Percentiles rank a stretch among this genome's conserved stretches.
These are phyloP conservation scores for Melanotus villosus DNA, from an alignment of 2,888 invertebrate species.

Conservation along the genomic window DNA sequence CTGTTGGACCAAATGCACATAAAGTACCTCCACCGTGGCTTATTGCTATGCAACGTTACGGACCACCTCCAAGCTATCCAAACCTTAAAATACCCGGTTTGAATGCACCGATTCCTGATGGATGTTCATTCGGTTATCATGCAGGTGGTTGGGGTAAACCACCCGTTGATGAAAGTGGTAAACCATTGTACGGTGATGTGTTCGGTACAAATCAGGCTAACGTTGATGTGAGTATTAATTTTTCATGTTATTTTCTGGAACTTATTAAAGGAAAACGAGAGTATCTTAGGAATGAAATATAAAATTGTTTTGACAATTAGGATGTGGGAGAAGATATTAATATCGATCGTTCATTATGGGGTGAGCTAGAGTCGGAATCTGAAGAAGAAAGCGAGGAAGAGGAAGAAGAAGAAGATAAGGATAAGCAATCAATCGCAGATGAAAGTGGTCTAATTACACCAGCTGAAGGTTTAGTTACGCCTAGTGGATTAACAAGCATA, in stretches of 20 bases:
- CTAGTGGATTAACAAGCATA: constrained; percentile 91
- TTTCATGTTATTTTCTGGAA: too few relatives aligned
- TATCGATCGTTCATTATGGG: constrained; percentile 96
- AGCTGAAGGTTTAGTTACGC: constrained; percentile 94
- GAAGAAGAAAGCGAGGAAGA: constrained; percentile 83
- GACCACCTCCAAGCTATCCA: constrained; percentile 99
- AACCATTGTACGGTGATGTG: constrained; percentile 98
- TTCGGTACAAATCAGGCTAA: constrained; percentile 88
- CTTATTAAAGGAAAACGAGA: too few relatives aligned
- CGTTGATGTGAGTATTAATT: constrained; percentile 78
- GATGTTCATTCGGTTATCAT: constrained; percentile 98
- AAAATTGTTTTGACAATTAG: too few relatives aligned
- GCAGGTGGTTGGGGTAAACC: constrained; percentile 99
- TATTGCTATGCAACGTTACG: constrained; percentile 98
- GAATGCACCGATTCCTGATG: constrained; percentile 98
- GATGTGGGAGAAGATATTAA: constrained; percentile 84
- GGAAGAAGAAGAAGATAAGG: constrained; percentile 78
- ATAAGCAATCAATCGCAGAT: constrained; percentile 73
- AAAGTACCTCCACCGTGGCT: constrained; percentile 97
- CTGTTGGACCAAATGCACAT: constrained; percentile 93
- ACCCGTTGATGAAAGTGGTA: constrained; percentile 97
- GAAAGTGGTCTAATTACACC: constrained; percentile 93
- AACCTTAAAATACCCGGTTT: constrained; percentile 97
- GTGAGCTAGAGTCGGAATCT: constrained; percentile 94
- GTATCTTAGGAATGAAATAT: too few relatives aligned